Base-by-base conservation (phyloP, 2,113 vertebrate genomes). In the Siniperca knerii region DNA sequence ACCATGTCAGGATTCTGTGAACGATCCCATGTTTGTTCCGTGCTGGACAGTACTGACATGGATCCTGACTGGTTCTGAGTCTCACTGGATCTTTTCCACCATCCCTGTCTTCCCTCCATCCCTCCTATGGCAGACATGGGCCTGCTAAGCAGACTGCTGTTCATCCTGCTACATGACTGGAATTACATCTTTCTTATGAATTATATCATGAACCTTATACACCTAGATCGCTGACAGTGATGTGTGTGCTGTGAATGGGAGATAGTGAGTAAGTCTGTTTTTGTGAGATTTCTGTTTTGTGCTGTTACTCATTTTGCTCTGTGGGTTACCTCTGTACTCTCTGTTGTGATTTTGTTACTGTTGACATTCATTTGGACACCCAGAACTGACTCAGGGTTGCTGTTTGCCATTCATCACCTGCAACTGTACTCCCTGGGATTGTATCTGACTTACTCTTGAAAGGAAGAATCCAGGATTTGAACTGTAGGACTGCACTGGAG, bases 91-190 rank as follows among this genome's bases (percentile, higher is more conserved):
- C 78, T 33, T 69, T 21, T 67, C 76, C 87, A 69, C 75, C 54
- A 10, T 84, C 86, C 88, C 79, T 65, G 82, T 89, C 86, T 90
- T 84, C 88, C 62, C 85, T 90, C 88, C 87, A 88, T 84, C 87
- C 77, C 82, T 90, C 81, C 84, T 70, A 35, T 74, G 85, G 87
- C 92, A 94, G 93, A 94, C 93, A 96, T 95, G 95, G 93, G 95
- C 94, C 92, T 93, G 86, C 89, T 93, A 58, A 92, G 77, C 77
- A 94, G 92, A 94, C 93, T 93, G 81, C 87, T 94, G 67, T 94
- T 95, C 90, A 92, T 94, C 87, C 88, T 92, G 88, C 94, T 95
- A 88, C 94, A 94, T 92, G 94, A 95, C 89, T 95, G 95, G 94
- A 94, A 95, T 92, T 92, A 92, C 90, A 90, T 84, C 57, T 92